Conservation (phyloP, 2,113 vertebrate genomes). For the Poeciliopsis turrubarensis region DNA sequence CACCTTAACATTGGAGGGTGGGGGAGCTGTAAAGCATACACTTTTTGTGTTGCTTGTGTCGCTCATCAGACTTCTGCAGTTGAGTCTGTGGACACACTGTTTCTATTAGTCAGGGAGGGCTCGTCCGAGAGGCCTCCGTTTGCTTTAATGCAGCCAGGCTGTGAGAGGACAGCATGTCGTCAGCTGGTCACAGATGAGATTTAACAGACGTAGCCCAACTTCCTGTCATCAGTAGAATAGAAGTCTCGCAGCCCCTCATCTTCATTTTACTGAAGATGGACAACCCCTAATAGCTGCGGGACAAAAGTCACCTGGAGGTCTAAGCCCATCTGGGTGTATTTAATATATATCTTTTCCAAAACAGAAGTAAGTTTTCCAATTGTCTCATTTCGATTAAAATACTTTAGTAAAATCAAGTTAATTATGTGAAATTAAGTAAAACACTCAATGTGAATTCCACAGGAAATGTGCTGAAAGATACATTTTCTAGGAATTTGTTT, state of each 20-base stretch:
- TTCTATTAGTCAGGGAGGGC: slow-evolving; percentile 80
- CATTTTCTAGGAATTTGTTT: background rate
- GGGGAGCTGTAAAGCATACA: slow-evolving; percentile 80
- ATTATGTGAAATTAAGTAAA: too few relatives aligned
- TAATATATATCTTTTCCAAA: too few relatives aligned
- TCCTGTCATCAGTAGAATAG: slow-evolving; percentile 67
- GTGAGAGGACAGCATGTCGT: slow-evolving; percentile 66
- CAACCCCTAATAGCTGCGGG: slow-evolving; percentile 30
- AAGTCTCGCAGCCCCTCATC: slow-evolving; percentile 55
- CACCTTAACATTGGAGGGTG: slow-evolving; percentile 76
- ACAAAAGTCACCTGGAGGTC: slow-evolving; percentile 29
- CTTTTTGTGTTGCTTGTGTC: slow-evolving; percentile 81
- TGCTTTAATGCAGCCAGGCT: slow-evolving; percentile 62
- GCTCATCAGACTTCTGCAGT: slow-evolving; percentile 76
- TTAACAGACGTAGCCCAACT: slow-evolving; percentile 73
- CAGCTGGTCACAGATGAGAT: slow-evolving; percentile 70
- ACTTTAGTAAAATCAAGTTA: too few relatives aligned
- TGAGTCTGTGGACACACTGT: slow-evolving; percentile 78
- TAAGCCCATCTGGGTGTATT: slow-evolving; percentile 3
- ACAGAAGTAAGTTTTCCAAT: too few relatives aligned
- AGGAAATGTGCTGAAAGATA: too few relatives aligned
- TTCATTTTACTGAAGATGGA: slow-evolving; percentile 28
- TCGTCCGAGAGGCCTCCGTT: slow-evolving; percentile 66
- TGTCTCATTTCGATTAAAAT: too few relatives aligned
- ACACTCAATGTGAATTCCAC: too few relatives aligned